These are phyloP conservation scores for Rhinoraja longicauda DNA, from an alignment of 2,797 vertebrate species.

Conservation along the genomic window DNA sequence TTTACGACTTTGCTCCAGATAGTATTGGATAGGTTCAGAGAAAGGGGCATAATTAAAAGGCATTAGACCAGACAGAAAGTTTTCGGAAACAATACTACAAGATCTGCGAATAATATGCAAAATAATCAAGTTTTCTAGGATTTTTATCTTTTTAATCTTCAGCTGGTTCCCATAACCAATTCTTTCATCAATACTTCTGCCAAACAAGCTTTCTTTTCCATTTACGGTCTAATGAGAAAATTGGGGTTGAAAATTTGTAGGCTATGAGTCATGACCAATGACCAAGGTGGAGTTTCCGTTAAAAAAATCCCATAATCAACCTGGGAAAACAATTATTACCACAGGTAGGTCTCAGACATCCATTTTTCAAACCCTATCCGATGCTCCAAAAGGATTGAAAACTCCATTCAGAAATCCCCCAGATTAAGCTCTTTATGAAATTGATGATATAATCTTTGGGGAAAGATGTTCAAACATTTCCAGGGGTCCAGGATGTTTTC, in stretches of 20 bases:
- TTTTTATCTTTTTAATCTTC: too few relatives aligned
- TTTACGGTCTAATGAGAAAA: not conserved
- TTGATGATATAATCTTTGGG: not conserved
- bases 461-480: not conserved
- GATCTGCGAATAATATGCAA: not conserved
- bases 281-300: not conserved
- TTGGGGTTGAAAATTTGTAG: not conserved
- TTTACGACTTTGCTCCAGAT: not conserved
- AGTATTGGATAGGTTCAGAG: not conserved
- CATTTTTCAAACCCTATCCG: not conserved
- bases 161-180: not conserved
- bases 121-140: not conserved
- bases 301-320: not conserved
- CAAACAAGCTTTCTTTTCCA: not conserved
- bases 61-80: not conserved
- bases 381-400: not conserved
- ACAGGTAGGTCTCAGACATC: not conserved
- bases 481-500: not conserved
- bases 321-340: not conserved
- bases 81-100: not conserved
- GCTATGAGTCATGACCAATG: not conserved
- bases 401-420: too few relatives aligned
- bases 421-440: not conserved
- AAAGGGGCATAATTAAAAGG: not conserved
- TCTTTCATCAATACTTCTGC: not conserved